Evolutionary conservation across 2,888 invertebrate species (phyloP), one percentile per base, ranked within the genome.

Genomic region (Lathronympha strigana): DNA sequence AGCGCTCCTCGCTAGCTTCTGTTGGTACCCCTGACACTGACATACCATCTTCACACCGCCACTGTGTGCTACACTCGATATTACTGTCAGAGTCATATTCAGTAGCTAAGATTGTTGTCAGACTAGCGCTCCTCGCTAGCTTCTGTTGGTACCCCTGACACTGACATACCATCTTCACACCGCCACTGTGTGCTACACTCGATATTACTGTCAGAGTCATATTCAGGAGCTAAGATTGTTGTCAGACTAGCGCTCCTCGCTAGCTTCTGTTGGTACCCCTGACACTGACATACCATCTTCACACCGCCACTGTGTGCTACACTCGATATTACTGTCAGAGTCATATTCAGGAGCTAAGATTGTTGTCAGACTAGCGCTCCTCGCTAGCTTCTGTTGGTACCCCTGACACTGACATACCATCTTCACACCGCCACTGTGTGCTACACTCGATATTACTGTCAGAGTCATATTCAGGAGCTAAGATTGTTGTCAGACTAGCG

Each of bases 361-460:
- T 25, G 25, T 25, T n/a, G n/a, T n/a, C n/a, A n/a, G n/a, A n/a
- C 54, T 40, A n/a, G 36, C 57, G 4, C 38, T 49, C n/a, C 57
- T 57, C n/a, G 45, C 53, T 31, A 33, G 50, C 50, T 50, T 58
- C 15, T 64, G 58, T 45, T 58, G 58, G 51, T 33, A 21, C 36
- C 21, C 58, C 23, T 33, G 57, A 50, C 54, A 28, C 36, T 13
- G n/a, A n/a, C 4, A 49, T 15, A 28, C 4, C 15, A 36, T 36
- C 13, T 25, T 19, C 21, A 8, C 25, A 11, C 15, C n/a, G 36
- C 31, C 49, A 23, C 9, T n/a, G 6, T n/a, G n/a, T 53, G 36
- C n/a, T 19, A 9, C 13, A 33, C 11, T 5, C 11, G 11, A 3
- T 33, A 11, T 25, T 25, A 25, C 6, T 25, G 25, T 25, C 4